These are phyloP conservation scores for Boleophthalmus pectinirostris DNA, from an alignment of 2,113 vertebrate species.

Conservation along the genomic window DNA sequence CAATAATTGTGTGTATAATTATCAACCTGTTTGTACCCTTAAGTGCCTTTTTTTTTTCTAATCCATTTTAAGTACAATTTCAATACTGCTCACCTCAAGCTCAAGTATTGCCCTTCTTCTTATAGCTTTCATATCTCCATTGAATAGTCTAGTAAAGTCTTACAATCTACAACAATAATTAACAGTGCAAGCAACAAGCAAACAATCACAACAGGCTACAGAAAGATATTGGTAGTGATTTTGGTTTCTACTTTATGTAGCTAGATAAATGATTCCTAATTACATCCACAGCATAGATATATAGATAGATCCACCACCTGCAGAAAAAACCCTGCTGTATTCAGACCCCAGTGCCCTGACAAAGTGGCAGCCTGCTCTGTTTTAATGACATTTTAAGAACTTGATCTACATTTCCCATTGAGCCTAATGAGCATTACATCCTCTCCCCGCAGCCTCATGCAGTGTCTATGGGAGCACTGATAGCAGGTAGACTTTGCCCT, in stretches of 20 bases:
- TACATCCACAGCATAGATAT: background rate
- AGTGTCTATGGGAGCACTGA: slow-evolving; percentile 60
- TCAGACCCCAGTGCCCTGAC: slow-evolving; percentile 27
- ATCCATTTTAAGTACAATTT: no score
- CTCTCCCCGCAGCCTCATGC: slow-evolving; percentile 52
- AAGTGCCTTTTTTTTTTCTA: no score
- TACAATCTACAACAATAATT: no score
- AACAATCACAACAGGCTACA: no score
- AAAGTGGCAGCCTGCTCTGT: slow-evolving; percentile 18
- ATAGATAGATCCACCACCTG: background rate
- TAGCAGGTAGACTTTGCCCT: slow-evolving; percentile 72
- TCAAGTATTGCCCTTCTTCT: no score
- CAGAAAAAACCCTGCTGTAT: slow-evolving; percentile 8
- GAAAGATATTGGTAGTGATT: background rate
- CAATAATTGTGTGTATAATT: no score
- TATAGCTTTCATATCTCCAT: no score
- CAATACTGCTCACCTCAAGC: no score
- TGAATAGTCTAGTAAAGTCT: no score
- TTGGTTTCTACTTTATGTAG: background rate
- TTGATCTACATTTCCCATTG: slow-evolving; percentile 47
- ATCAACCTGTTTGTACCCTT: no score
- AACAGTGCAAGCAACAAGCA: no score
- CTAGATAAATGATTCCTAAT: background rate
- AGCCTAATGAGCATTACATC: slow-evolving; percentile 56
- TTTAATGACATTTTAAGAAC: slow-evolving; percentile 50